These are phyloP conservation scores for Metaphire vulgaris DNA, from an alignment of 1,140 invertebrate genomes.

Conservation along the genomic window DNA sequence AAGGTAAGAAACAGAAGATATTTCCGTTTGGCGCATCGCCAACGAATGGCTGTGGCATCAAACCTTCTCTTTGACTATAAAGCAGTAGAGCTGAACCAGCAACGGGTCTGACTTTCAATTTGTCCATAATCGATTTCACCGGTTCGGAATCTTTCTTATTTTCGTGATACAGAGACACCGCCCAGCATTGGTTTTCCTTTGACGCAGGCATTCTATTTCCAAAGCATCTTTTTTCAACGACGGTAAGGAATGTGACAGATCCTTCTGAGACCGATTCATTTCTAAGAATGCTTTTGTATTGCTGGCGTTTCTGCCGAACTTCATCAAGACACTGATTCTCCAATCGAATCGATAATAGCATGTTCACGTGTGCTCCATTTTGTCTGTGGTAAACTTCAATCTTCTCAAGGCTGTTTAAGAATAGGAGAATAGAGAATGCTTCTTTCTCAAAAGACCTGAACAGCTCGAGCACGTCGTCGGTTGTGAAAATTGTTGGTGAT, in stretches of 20 bases:
- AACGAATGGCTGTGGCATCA: not conserved
- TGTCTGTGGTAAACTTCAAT: conserved; percentile 12
- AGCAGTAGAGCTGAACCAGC: not conserved
- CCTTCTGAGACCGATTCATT: not conserved
- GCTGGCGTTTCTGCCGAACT: not conserved
- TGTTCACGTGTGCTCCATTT: not conserved
- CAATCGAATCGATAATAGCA: not conserved
- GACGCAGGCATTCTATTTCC: not conserved
- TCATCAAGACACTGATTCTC: not conserved
- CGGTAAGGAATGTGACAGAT: not conserved
- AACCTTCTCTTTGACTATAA: not conserved
- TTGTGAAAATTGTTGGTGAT: not conserved
- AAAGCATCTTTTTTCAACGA: not conserved
- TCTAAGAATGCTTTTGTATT: not conserved
- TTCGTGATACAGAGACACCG: not conserved
- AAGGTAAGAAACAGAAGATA: conserved; percentile 27
- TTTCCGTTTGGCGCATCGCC: conserved; percentile 7
- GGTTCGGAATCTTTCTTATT: not conserved
- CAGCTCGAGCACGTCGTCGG: not conserved
- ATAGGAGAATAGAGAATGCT: not conserved
- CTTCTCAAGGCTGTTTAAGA: conserved; percentile 11
- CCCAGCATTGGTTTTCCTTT: not conserved
- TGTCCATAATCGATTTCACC: not conserved
- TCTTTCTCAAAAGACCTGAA: conserved; percentile 19
- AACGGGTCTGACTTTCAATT: not conserved